Evolutionary conservation across 2,113 vertebrate species (phyloP).

Genomic region (Ceuthmochares aereus): DNA sequence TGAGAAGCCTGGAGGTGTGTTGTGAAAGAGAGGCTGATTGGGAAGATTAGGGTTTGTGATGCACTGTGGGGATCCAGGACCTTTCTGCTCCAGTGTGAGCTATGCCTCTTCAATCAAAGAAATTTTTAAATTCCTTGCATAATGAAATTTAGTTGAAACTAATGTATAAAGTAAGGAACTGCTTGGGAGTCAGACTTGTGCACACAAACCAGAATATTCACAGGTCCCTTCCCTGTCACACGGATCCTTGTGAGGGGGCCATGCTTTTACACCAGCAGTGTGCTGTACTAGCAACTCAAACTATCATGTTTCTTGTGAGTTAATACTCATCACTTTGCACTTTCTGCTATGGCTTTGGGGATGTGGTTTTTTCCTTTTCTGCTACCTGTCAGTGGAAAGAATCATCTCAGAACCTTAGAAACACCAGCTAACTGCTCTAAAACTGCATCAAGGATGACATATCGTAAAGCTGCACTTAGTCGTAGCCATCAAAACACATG

Average conservation of each 20-base stretch:
- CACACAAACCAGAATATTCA: neutral
- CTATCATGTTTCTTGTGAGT: neutral
- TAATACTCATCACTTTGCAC: neutral
- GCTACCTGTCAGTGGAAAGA: neutral
- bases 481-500: neutral
- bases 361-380: neutral
- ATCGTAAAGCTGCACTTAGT: neutral
- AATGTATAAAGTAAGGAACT: neutral
- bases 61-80: neutral
- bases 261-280: neutral
- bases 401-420: neutral
- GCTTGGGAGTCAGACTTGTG: neutral
- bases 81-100: neutral
- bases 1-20: neutral
- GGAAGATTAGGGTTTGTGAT: neutral
- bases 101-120: neutral
- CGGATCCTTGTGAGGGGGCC: neutral
- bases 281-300: neutral
- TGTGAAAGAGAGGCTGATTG: neutral
- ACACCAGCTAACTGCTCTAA: neutral
- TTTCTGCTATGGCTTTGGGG: neutral
- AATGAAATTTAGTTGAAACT: neutral
- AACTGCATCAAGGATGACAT: neutral
- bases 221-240: neutral
- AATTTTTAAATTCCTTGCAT: neutral